Base-by-base conservation (phyloP, 2,113 vertebrate genomes). In the Eurypyga helias region DNA sequence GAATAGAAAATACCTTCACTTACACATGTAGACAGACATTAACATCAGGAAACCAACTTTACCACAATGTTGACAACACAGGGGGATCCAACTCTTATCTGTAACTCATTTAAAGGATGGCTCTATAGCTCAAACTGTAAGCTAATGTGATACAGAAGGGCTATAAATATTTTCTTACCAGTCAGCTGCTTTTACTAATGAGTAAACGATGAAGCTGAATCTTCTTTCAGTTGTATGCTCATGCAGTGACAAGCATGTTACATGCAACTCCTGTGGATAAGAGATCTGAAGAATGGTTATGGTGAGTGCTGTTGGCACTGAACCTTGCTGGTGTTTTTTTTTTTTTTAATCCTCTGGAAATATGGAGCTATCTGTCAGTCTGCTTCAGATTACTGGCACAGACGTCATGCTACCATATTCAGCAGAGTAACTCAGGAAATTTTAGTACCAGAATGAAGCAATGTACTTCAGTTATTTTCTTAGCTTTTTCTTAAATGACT, bases 41-140 rank as follows among this genome's bases (percentile, higher is more conserved):
- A 83, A 45, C 36, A 69, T 93, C 41, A 85, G 66, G 92, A 93
- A 96, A 93, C 28, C 55, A 72, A 69, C 92, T 95, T 93, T 48
- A 66, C 51, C 60, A 55, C 89, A 88, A 2, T 89, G 67, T 64
- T 97, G 90, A 81, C 70, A 95, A 55, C 62, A 70, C 41, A 43
- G 23, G 69, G 23, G 87, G 90, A 78, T 93, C 13, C 73, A 67
- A 0, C 80, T 95, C 82, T 79, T 95, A 65, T 23, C 26, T 90
- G 38, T 70, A 94, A 77, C 64, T 96, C 33, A 55, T 92, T 96
- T 96, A 83, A 95, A 58, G 38, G 34, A 8, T 19, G 89, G 29
- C 67, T 72, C 15, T 81, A 24, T 25, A 90, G 75, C 66, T 85
- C 1, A 5, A 86, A 31, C 15, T 61, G 90, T 75, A 92, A 70